Evolutionary conservation across 2,888 invertebrate species (phyloP).

Genomic region (Dasypolia templi): DNA sequence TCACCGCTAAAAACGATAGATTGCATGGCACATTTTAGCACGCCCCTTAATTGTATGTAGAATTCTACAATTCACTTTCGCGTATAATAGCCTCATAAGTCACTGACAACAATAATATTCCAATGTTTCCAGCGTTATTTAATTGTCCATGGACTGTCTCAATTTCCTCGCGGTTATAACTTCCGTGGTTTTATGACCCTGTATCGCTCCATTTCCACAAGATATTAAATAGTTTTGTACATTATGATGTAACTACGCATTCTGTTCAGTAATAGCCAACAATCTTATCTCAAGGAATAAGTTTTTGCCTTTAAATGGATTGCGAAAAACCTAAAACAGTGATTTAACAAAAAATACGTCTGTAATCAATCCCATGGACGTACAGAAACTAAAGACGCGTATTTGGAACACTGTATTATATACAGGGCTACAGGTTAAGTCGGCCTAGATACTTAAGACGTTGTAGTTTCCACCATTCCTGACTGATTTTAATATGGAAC

Average conservation of each 20-base stretch:
- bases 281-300: no score
- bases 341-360: neutral
- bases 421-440: no score
- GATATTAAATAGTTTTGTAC: conserved; percentile 35
- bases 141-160: conserved; percentile 33
- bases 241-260: conserved; percentile 1
- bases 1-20: neutral
- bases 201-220: conserved; percentile 40
- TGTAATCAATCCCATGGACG: neutral
- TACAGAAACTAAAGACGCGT: neutral
- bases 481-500: no score
- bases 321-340: neutral
- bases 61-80: neutral
- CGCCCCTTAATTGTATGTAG: neutral
- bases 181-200: conserved; percentile 35
- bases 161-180: conserved; percentile 53
- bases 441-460: no score
- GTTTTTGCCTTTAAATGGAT: neutral
- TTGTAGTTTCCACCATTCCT: no score
- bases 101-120: conserved; percentile 28
- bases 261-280: neutral
- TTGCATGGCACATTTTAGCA: neutral
- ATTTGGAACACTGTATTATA: neutral
- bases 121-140: conserved; percentile 30
- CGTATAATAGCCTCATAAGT: conserved; percentile 1